Base-by-base conservation (phyloP, 2,797 vertebrate genomes). In the Lutjanus campechanus region DNA sequence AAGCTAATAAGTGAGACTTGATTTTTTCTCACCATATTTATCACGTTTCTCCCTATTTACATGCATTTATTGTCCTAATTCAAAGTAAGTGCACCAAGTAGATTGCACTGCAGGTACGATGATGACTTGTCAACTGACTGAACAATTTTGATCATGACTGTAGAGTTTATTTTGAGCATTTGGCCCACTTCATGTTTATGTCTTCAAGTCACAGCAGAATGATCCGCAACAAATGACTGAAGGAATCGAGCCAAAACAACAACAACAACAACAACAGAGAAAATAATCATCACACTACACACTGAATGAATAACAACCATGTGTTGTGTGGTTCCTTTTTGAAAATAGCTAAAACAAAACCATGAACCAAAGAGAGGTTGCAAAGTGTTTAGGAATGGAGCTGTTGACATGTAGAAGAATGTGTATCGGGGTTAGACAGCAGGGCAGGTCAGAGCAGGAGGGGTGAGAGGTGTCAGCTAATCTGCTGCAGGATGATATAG, bases 401-500 rank as follows among this genome's bases (percentile, higher is more conserved):
- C 64, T 51, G 15, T 64, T 84, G 69, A 72, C 75, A 71, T 79
- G 83, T 61, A 51, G 69, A 43, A 73, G 73, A 73, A 82, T 78
- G 85, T 65, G 72, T 13, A 11, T 66, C 15, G 5, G 63, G 77
- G 64, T 85, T 9, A 16, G 86, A 59, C 83, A 67, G 85, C 76
- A 19, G 81, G 76, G 60, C 81, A 76, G 79, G 80, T 68, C 84
- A 22, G 3, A 29, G 79, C 87, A 65, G 86, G 85, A 70, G 81
- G 75, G 83, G 61, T 66, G 85, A 88, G 81, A 89, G 86, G 85
- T 88, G 86, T 82, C 63, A 19, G 87, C 73, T 89, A 84, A 90
- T 89, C 87, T 89, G 80, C 82, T 66, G 83, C 68, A 55, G 82
- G 88, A 82, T 69, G 88, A 90, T 87, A 56, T 29, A 90, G 93